phyloP scores from a whole-genome alignment of 2,113 vertebrate genomes.

The Myiagra hebetior region DNA sequence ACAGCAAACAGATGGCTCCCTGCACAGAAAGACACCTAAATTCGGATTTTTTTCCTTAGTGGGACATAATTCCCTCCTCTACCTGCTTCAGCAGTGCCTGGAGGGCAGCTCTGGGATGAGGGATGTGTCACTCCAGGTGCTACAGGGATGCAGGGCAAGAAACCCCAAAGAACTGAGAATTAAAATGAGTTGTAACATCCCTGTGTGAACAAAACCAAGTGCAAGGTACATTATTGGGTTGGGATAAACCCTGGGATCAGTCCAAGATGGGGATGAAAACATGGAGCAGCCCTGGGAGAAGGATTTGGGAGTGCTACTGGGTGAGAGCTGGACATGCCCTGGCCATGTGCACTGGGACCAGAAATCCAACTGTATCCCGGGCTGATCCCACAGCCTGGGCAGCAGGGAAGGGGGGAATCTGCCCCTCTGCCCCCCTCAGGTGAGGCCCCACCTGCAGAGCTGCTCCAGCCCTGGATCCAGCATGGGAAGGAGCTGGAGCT shows the following conservation, averaged over 20 bases:
- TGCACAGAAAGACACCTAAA: not conserved
- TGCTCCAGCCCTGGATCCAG: not conserved
- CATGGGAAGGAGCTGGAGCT: not conserved
- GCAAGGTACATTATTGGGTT: rapidly evolving
- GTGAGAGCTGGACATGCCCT: not conserved
- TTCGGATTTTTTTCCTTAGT: not conserved
- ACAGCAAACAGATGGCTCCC: not conserved
- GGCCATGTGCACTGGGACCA: rapidly evolving
- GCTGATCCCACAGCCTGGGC: not conserved
- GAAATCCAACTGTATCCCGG: not conserved
- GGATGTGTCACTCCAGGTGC: too few relatives aligned
- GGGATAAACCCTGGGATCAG: not conserved
- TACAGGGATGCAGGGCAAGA: not conserved
- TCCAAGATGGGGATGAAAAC: not conserved
- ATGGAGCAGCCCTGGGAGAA: not conserved
- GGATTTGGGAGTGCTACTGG: not conserved
- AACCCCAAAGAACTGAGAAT: not conserved
- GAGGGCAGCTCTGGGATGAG: not conserved
- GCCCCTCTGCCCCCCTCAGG: not conserved
- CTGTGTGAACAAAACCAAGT: too few relatives aligned
- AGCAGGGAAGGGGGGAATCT: not conserved
- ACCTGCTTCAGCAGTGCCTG: not conserved
- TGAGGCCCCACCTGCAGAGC: not conserved
- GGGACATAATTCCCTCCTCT: not conserved
- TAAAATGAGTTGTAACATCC: not conserved